These are phyloP conservation scores for Morus bassanus DNA, from an alignment of 2,797 vertebrate genomes.

Conservation along the genomic window DNA sequence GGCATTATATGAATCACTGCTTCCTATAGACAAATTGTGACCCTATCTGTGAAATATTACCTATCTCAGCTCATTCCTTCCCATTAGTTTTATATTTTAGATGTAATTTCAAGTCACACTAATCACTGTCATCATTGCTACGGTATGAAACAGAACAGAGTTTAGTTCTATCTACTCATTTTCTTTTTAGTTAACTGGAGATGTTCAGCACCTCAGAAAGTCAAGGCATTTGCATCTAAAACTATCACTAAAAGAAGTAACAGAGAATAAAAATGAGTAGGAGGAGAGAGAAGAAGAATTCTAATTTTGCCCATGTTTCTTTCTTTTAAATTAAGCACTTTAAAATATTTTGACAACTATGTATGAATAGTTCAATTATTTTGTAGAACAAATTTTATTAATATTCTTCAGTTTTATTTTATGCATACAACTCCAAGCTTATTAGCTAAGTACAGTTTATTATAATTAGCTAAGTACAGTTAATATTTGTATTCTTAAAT, in stretches of 20 bases:
- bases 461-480: background rate
- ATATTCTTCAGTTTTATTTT: background rate
- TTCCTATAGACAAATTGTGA: background rate
- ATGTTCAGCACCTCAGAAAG: background rate
- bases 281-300: background rate
- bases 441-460: background rate
- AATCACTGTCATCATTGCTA: background rate
- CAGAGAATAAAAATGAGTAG: conserved; percentile 11
- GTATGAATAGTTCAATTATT: background rate
- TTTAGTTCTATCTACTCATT: background rate
- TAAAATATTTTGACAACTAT: conserved; percentile 24
- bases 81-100: background rate
- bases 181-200: background rate
- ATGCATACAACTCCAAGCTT: background rate
- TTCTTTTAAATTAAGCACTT: background rate
- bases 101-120: background rate
- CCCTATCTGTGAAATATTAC: background rate
- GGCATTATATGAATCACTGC: background rate
- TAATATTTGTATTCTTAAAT: background rate
- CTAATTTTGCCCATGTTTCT: background rate
- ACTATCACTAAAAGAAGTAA: background rate
- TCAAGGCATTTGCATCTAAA: background rate
- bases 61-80: background rate
- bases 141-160: background rate
- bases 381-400: background rate